These are phyloP conservation scores for Elmis aenea DNA, from an alignment of 2,888 invertebrate genomes.

Conservation along the genomic window DNA sequence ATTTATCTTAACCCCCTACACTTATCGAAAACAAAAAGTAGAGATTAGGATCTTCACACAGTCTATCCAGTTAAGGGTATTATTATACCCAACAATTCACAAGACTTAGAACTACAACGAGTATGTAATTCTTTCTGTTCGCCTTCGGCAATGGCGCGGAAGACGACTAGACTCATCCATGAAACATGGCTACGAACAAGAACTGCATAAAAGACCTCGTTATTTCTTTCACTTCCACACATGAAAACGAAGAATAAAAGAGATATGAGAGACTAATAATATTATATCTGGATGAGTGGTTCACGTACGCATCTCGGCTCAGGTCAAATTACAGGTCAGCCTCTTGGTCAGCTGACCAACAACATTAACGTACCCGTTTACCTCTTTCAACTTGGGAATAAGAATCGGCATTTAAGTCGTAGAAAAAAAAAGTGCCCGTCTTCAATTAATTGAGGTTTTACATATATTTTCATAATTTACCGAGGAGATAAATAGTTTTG, in stretches of 20 bases:
- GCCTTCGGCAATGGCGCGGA: slow-evolving; percentile 22
- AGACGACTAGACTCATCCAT: slow-evolving; percentile 22
- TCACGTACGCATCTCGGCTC: slow-evolving; percentile 19
- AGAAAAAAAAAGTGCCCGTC: too few relatives aligned
- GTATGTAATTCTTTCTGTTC: slow-evolving; percentile 22
- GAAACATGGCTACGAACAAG: slow-evolving; percentile 20
- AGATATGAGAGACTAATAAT: slow-evolving; percentile 12
- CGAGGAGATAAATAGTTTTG: too few relatives aligned
- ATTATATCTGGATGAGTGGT: slow-evolving; percentile 14
- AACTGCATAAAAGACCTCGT: slow-evolving; percentile 11
- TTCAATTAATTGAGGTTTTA: too few relatives aligned
- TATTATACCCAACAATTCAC: slow-evolving; percentile 20
- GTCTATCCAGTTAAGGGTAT: too few relatives aligned
- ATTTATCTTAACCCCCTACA: too few relatives aligned
- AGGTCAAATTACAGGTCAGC: slow-evolving; percentile 23
- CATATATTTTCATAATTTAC: too few relatives aligned
- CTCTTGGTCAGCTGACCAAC: slow-evolving; percentile 20
- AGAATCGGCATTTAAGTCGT: slow-evolving; percentile 16
- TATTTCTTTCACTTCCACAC: slow-evolving; percentile 18
- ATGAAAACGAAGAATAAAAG: slow-evolving; percentile 10
- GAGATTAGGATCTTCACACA: too few relatives aligned
- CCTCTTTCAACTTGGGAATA: slow-evolving; percentile 13
- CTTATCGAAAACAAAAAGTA: too few relatives aligned
- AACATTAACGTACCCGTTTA: slow-evolving; percentile 15
- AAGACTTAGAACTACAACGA: slow-evolving; percentile 13